These are phyloP conservation scores for Lathamus discolor DNA, from an alignment of 2,113 vertebrate genomes.

Conservation along the genomic window DNA sequence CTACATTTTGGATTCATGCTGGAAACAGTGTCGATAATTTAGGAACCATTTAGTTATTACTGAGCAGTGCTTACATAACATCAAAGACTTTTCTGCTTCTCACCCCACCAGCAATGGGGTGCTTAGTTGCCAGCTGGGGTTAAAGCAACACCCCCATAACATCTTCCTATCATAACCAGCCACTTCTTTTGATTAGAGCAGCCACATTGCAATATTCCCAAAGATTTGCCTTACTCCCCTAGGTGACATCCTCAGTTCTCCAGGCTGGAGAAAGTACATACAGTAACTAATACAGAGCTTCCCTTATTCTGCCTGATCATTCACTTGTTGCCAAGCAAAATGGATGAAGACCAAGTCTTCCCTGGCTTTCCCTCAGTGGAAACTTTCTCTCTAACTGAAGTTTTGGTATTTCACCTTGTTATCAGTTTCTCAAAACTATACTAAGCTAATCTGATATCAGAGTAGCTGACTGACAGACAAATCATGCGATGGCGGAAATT, in stretches of 20 bases:
- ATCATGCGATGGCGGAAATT: background rate
- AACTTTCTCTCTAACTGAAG: background rate
- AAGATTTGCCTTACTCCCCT: background rate
- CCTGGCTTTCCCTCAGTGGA: background rate
- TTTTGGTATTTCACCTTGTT: background rate
- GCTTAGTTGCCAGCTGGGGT: background rate
- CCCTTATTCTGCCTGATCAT: background rate
- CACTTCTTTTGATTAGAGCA: background rate
- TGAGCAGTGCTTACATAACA: background rate
- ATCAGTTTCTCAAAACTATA: background rate
- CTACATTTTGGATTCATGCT: background rate
- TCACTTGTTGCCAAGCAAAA: background rate
- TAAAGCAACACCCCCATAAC: rapidly evolving
- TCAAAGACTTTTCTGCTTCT: background rate
- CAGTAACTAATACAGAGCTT: background rate
- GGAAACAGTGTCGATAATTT: background rate
- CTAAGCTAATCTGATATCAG: background rate
- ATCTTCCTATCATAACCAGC: background rate
- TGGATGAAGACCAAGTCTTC: background rate
- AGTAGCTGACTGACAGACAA: background rate
- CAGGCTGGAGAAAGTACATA: background rate
- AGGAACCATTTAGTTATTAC: background rate
- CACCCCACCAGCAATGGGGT: background rate
- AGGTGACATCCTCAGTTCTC: background rate
- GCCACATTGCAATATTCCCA: background rate